Base-by-base conservation (phyloP, 2,888 invertebrate genomes). In the Drymonia ruficornis region DNA sequence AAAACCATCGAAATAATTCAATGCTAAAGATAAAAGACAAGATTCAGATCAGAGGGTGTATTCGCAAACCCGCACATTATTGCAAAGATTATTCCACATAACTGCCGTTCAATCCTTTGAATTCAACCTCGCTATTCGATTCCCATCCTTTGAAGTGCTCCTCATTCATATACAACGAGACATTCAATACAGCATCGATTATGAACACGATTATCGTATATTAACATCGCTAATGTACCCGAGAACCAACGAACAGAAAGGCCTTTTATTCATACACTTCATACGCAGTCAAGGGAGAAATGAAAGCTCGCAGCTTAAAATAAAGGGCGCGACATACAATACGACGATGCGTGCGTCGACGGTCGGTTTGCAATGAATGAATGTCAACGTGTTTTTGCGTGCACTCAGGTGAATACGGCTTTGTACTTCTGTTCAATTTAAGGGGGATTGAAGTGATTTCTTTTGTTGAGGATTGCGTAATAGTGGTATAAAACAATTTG, bases 161-260 rank as follows among this genome's bases (percentile, higher is more conserved):
- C 59, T 66, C 69, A 53, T 64, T 61, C 55, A 71, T 57, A 46
- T 19, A 47, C 28, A 59, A 67, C 68, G 67, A 76, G 66, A 74
- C 74, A 79, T 78, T 80, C 71, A 78, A 79, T 74, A 71, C 71
- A 72, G 78, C 74, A 84, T 86, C 87, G 84, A 86, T 87, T 84
- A 84, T 81, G 79, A 76, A 75, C 80, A 74, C 76, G 81, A 78
- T 79, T 83, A 87, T 86, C 83, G 82, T 75, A 75, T 86, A 88
- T 87, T 89, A 87, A 83, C 84, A 83, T 87, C 84, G 78, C 75
- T 88, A 89, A 89, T 88, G 85, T 86, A 76, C 84, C 81, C 61
- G 72, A 81, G 80, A 80, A 63, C 75, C 72, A 76, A 55, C 60
- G 69, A 76, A 81, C 83, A 84, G 81, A 81, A 72, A 72, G 65